phyloP scores from a whole-genome alignment of 1,140 invertebrate species.

The Xylocopa sonorina region DNA sequence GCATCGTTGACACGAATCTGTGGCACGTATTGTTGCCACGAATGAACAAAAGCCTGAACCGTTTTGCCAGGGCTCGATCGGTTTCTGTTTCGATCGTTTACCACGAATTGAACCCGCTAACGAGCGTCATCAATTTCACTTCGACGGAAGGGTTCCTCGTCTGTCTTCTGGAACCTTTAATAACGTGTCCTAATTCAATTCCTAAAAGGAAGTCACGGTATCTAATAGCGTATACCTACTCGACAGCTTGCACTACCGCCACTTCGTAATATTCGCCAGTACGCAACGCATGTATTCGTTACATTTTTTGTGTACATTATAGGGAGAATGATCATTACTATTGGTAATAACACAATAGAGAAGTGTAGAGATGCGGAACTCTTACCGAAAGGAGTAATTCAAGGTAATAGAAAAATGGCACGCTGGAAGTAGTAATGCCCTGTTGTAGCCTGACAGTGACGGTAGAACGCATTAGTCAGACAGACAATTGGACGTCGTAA shows the following conservation, averaged over 20 bases:
- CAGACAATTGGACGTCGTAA: background rate
- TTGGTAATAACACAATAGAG: too few relatives aligned
- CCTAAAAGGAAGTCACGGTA: background rate
- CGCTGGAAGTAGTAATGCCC: background rate
- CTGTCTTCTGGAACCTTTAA: background rate
- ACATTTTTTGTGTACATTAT: too few relatives aligned
- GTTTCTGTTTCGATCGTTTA: background rate
- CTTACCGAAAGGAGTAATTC: background rate
- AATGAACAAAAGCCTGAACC: background rate
- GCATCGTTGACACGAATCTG: slow-evolving; percentile 36
- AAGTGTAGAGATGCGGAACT: too few relatives aligned
- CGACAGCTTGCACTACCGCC: too few relatives aligned
- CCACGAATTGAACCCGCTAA: background rate
- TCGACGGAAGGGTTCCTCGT: background rate
- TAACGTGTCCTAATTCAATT: background rate
- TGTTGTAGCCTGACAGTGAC: background rate
- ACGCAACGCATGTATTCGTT: too few relatives aligned
- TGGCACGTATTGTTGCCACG: background rate
- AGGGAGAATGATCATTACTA: too few relatives aligned
- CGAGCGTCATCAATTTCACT: background rate
- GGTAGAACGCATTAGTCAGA: background rate
- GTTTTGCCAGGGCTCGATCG: background rate
- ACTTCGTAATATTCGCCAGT: too few relatives aligned
- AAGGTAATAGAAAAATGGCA: background rate
- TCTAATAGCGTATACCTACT: too few relatives aligned